phyloP scores from a whole-genome alignment of 2,113 vertebrate genomes.

The Menidia beryllina region DNA sequence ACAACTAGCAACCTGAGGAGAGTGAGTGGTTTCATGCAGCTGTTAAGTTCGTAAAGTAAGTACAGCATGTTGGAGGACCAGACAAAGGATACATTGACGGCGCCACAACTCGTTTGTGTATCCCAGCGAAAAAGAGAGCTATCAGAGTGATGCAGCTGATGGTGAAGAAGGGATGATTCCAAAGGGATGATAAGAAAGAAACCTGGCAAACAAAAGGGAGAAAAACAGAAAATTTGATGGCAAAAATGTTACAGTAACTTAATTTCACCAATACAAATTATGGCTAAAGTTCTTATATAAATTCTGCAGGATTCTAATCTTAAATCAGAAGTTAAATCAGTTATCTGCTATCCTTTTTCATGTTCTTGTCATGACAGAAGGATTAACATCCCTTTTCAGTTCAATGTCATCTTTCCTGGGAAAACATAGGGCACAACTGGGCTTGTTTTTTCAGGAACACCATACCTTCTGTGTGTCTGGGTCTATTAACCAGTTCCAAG shows the following conservation, averaged over 20 bases:
- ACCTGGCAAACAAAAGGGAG: constrained; percentile 83
- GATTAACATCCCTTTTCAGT: background rate
- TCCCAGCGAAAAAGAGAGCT: constrained; percentile 97
- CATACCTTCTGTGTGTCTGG: constrained; percentile 97
- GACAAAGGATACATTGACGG: constrained; percentile 98
- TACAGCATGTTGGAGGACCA: background rate
- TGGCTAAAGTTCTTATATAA: background rate
- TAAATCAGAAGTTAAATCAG: no score
- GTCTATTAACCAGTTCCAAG: constrained; percentile 99
- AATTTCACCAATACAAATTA: background rate
- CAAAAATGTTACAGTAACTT: background rate
- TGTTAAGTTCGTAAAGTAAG: background rate
- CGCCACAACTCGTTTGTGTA: constrained; percentile 98
- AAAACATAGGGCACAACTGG: background rate
- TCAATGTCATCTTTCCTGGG: background rate
- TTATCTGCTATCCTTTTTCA: background rate
- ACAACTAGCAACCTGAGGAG: background rate
- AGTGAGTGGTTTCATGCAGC: background rate
- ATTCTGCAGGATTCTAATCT: background rate
- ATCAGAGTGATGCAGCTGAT: constrained; percentile 98
- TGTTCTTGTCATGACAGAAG: background rate
- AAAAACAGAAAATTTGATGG: background rate
- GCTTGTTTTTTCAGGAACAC: background rate
- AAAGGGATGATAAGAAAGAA: constrained; percentile 96
- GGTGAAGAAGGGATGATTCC: constrained; percentile 99